A percentile compares a stretch with the other conserved stretches of the same genome.
These are phyloP conservation scores for Drosophila parvula DNA, from an alignment of 1,140 invertebrate genomes.

Conservation along the genomic window DNA sequence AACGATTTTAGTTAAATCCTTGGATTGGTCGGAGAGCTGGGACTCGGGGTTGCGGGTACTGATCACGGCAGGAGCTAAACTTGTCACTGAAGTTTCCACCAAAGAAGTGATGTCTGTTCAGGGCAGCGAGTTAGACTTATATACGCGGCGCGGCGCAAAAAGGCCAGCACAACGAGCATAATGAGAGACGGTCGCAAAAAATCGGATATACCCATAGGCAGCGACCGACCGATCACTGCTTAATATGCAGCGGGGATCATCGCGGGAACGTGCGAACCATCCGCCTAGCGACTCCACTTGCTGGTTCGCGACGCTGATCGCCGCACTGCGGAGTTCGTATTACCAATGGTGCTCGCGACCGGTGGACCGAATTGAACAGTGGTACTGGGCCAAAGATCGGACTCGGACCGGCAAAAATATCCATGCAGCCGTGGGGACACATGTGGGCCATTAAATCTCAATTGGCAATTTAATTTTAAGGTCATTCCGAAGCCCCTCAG, in stretches of 20 bases:
- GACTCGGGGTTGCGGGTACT: conserved; percentile 51
- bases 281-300: conserved; percentile 46
- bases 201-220: conserved; percentile 76
- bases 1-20: conserved; percentile 9
- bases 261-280: conserved; percentile 65
- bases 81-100: conserved; percentile 84
- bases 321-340: conserved; percentile 38
- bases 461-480: conserved; percentile 71
- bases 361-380: conserved; percentile 7
- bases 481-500: conserved; percentile 49
- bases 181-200: conserved; percentile 64
- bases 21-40: neutral
- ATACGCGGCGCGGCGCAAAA: conserved; percentile 72
- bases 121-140: conserved; percentile 82
- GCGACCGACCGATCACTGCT: conserved; percentile 45
- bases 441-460: conserved; percentile 70
- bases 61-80: conserved; percentile 84
- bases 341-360: conserved; percentile 30
- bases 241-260: conserved; percentile 61
- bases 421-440: conserved; percentile 29
- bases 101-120: conserved; percentile 82
- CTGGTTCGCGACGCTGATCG: conserved; percentile 9
- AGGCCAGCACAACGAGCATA: conserved; percentile 63
- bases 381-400: conserved; percentile 32
- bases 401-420: conserved; percentile 18